Evolutionary conservation across 2,797 vertebrate genomes (phyloP), one percentile per base, ranked within the genome.

Genomic region (Caiman crocodilus): DNA sequence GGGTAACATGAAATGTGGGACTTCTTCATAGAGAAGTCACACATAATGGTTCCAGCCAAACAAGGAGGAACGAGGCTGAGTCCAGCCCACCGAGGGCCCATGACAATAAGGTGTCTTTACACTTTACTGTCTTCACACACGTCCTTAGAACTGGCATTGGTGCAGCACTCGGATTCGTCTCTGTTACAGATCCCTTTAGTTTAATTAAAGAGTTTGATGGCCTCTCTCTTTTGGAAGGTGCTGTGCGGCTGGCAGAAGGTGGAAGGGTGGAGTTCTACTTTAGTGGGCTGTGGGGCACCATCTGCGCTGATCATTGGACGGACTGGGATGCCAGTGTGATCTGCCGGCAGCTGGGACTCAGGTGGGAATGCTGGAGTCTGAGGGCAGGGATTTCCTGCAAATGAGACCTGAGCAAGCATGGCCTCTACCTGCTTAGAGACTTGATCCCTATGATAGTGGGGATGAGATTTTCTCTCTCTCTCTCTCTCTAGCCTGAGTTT

Each of bases 291-390:
- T 99, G 99, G 99, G 99, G 99, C 88, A 98, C 98, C 2, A 97
- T 99, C 93, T 99, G 99, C 85, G 98, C 98, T 96, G 98, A 98
- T 73, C 98, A 98, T 91, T 99, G 99, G 98, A 98, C 98, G 2
- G 98, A 99, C 94, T 97, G 98, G 91, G 99, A 99, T 75, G 99
- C 99, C 96, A 99, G 98, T 12, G 99, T 99, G 94, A 97, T 99
- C 96, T 99, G 99, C 97, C 98, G 98, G 90, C 99, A 99, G 60
- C 98, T 99, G 82, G 98, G 98, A 59, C 96, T 99, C 63, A 96
- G 99, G 99, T 99, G 95, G 82, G 96, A 90, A 73, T 25, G 14
- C 42, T 21, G 86, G 25, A 15, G 13, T 28, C 64, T 89, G 20
- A 6, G 30, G 92, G 35, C 0, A 1, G 75, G 28, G 50, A 20